Conservation (phyloP, 2,113 vertebrate species). For the Megaleporinus macrocephalus region DNA sequence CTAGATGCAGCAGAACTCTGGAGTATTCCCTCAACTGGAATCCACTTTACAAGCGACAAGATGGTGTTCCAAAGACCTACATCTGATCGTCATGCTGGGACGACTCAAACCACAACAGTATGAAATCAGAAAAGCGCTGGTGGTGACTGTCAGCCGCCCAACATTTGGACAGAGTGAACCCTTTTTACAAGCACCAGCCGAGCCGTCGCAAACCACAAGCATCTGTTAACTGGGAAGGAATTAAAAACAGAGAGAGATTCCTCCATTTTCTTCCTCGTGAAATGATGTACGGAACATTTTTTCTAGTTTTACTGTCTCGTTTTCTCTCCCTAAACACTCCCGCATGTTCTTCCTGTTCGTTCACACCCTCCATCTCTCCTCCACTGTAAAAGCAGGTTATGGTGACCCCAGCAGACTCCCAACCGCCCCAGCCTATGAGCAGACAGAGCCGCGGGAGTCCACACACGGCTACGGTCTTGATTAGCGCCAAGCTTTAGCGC, state of each 20-base stretch:
- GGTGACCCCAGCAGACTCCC: background rate
- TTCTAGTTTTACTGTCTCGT: conserved; percentile 39
- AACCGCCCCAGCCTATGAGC: background rate
- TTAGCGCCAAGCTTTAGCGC: conserved; percentile 48
- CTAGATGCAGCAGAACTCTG: too few species aligned
- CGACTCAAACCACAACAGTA: conserved; percentile 20
- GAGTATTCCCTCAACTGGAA: background rate
- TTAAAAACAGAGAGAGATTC: conserved; percentile 12
- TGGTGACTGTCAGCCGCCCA: conserved; percentile 23
- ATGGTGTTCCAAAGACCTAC: conserved; percentile 17
- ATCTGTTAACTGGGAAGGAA: conserved; percentile 53
- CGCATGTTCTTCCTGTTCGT: conserved; percentile 43
- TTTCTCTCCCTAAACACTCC: conserved; percentile 38
- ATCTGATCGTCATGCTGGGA: background rate
- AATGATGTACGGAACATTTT: conserved; percentile 23
- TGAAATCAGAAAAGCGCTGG: conserved; percentile 14
- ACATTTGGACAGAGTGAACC: conserved; percentile 64
- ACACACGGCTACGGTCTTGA: conserved; percentile 39
- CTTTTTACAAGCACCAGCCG: conserved; percentile 65
- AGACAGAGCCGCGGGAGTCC: background rate
- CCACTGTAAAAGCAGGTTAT: background rate
- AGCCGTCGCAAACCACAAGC: conserved; percentile 49
- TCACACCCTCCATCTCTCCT: background rate
- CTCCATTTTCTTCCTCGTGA: too few species aligned
- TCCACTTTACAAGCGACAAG: background rate